Percentiles rank a stretch among this genome's conserved stretches.
Conservation (phyloP, 2,113 vertebrate species). For the Sarotherodon lohbergeri region DNA sequence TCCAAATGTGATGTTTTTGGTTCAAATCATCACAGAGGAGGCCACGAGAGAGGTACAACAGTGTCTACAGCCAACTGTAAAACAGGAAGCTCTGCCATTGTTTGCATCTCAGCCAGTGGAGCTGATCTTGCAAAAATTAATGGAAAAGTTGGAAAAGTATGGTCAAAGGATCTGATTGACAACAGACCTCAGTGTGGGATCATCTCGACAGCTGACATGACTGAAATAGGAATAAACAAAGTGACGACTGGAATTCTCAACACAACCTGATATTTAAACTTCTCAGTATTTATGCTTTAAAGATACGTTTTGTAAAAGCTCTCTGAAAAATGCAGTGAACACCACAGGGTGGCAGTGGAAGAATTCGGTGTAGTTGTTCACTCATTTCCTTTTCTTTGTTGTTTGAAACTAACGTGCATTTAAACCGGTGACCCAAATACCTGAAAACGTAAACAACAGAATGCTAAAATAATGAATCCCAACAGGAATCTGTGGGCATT, state of each 20-base stretch:
- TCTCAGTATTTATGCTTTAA: neutral
- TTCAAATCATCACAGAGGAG: neutral
- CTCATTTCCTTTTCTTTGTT: neutral
- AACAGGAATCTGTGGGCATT: neutral
- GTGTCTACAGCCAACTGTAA: neutral
- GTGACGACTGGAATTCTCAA: neutral
- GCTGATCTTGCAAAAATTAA: neutral
- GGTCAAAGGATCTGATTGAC: neutral
- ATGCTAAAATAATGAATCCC: neutral
- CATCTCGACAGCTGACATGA: neutral
- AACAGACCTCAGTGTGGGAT: neutral
- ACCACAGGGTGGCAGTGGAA: neutral
- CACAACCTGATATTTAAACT: rapidly evolving
- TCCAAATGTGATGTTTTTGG: neutral
- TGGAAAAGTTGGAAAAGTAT: neutral
- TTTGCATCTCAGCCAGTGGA: neutral
- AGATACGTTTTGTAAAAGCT: neutral
- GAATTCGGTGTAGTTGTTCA: neutral
- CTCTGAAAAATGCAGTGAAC: rapidly evolving
- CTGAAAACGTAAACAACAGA: too few species aligned
- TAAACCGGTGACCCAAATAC: neutral
- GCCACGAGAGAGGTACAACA: neutral
- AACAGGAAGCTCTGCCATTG: neutral
- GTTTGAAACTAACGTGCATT: neutral
- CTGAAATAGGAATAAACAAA: neutral